Conservation (phyloP, 2,113 vertebrate species). For the Menura novaehollandiae region DNA sequence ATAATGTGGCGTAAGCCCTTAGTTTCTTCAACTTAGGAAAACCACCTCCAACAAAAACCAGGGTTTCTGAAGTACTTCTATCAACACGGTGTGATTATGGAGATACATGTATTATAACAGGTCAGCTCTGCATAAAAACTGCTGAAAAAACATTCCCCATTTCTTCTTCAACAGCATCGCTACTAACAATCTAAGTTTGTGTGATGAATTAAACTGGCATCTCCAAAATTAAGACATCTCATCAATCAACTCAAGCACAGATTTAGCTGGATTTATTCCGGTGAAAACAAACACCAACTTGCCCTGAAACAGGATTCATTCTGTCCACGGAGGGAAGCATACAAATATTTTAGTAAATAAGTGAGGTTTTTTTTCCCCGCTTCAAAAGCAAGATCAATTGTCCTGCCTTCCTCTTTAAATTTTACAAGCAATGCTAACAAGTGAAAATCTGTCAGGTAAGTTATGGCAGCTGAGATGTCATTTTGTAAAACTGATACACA, state of each 20-base stretch:
- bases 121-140: background rate
- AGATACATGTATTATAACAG: background rate
- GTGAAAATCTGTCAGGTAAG: background rate
- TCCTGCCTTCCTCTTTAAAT: background rate
- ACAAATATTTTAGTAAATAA: background rate
- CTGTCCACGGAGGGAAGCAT: background rate
- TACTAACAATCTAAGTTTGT: background rate
- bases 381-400: background rate
- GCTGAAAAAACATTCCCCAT: background rate
- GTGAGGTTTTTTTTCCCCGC: rapidly evolving
- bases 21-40: background rate
- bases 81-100: background rate
- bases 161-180: background rate
- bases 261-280: background rate
- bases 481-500: background rate
- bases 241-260: background rate
- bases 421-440: background rate
- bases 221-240: background rate
- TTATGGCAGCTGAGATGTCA: background rate
- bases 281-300: background rate
- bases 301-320: background rate
- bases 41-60: background rate
- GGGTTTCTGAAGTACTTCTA: background rate
- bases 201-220: background rate
- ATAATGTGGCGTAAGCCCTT: background rate